phyloP scores from a whole-genome alignment of 2,888 invertebrate species.

The Agrotis segetum region DNA sequence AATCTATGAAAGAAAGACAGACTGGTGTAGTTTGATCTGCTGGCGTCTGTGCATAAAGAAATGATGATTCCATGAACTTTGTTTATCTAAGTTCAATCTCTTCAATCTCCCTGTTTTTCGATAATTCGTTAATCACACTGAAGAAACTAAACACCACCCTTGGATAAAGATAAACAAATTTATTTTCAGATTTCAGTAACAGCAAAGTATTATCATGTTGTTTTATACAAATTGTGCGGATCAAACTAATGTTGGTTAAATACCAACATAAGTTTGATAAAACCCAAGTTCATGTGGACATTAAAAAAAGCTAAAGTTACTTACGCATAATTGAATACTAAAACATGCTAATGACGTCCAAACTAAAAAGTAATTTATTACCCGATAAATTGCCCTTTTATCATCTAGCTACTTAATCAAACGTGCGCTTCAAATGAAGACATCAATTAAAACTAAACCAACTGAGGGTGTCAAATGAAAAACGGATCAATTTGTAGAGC shows the following conservation, averaged over 20 bases:
- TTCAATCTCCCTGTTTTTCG: background rate
- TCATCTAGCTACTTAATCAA: slow-evolving; percentile 54
- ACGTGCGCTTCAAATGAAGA: slow-evolving; percentile 44
- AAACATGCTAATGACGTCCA: slow-evolving; percentile 34
- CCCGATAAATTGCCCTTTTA: slow-evolving; percentile 34
- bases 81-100: background rate
- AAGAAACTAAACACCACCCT: background rate
- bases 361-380: slow-evolving; percentile 42
- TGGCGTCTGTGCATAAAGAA: too few species aligned
- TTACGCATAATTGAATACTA: slow-evolving; percentile 48
- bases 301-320: slow-evolving; percentile 29
- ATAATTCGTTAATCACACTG: background rate
- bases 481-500: slow-evolving; percentile 77
- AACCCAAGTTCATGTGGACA: background rate
- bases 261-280: slow-evolving; percentile 5
- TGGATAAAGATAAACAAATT: background rate
- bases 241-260: background rate
- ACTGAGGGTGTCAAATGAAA: slow-evolving; percentile 62
- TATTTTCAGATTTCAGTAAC: background rate
- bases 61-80: background rate
- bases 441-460: slow-evolving; percentile 52
- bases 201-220: background rate
- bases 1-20: too few species aligned
- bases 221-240: background rate
- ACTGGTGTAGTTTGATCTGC: too few species aligned